Percentiles rank a stretch among this genome's conserved stretches.
phyloP scores from a whole-genome alignment of 2,888 invertebrate species.

The Panzeria rudis region DNA sequence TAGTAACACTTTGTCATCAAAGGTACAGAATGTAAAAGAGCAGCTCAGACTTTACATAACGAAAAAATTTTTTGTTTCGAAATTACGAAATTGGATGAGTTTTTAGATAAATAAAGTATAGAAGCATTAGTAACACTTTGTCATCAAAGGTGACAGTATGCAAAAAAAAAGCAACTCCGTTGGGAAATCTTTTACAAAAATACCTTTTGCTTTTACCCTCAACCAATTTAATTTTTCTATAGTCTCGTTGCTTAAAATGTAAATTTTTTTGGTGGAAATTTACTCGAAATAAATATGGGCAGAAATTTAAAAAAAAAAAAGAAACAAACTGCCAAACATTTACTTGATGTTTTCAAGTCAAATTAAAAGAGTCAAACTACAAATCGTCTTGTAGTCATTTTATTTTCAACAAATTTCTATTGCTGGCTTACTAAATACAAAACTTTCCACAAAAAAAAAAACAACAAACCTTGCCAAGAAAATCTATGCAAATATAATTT shows the following conservation, averaged over 20 bases:
- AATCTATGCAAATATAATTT: constrained; percentile 51
- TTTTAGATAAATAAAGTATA: too few relatives aligned
- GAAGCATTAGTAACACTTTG: not conserved
- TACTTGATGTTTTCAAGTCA: constrained; percentile 68
- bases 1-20: too few relatives aligned
- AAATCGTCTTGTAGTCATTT: constrained; percentile 60
- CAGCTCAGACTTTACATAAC: too few relatives aligned
- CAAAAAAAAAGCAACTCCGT: not conserved
- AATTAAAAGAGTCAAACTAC: constrained; percentile 65
- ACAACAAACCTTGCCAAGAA: constrained; percentile 36
- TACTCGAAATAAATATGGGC: constrained; percentile 22
- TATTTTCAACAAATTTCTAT: constrained; percentile 35
- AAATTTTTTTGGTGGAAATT: constrained; percentile 1
- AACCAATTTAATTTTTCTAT: not conserved
- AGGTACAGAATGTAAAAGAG: too few relatives aligned
- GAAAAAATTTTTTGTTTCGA: too few relatives aligned
- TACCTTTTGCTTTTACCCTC: not conserved
- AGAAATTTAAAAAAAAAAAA: not conserved
- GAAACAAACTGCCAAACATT: constrained; percentile 35
- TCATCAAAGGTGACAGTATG: not conserved
- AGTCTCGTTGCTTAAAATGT: not conserved
- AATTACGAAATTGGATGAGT: too few relatives aligned
- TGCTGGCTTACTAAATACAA: not conserved
- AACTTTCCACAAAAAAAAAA: constrained; percentile 24
- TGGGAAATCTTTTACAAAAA: too few relatives aligned